Base-by-base conservation (phyloP, 2,888 invertebrate genomes). In the Oasisia sp. region DNA sequence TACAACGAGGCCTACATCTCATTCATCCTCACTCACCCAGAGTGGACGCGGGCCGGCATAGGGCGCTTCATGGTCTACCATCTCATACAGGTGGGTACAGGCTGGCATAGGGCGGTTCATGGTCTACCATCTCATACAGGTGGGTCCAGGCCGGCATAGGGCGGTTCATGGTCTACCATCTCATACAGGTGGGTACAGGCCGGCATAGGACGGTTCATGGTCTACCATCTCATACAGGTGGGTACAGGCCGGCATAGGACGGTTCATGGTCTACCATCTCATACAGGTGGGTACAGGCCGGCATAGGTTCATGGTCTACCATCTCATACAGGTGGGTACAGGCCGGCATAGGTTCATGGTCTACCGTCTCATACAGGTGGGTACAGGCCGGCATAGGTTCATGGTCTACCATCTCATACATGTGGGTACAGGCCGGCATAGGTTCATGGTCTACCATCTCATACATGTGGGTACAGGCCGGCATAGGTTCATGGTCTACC, bases 391-490 rank as follows among this genome's bases (percentile, higher is more conserved):
- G 50, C 50, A 50, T 50, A 11, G 50, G 50, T 50, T 50, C 50
- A 50, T 7, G 50, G 50, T 50, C 50, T 99, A 99, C 95, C 99
- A 99, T 97, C 97, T 99, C 92, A 97, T 98, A 94, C 98, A 98
- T 97, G 98, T 99, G 99, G 99, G 97, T 98, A 92, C 97, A 97
- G 94, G 97, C 97, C 89, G 98, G 98, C 38, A 98, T 99, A 93
- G 99, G 92, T 98, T 98, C 95, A 98, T 99, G 98, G 97, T 99
- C 0, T 99, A 99, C 95, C 99, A 99, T 97, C 97, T 99, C 92
- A 97, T 98, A 94, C 98, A 98, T 97, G 98, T 98, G 95, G 94
- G 92, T 50, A 50, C 50, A 50, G 50, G 50, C 50, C 50, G 50
- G 50, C 50, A 50, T 50, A 11, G 50, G 50, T 98, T 98, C 4